These are phyloP conservation scores for Synergus gifuensis DNA, from an alignment of 2,888 invertebrate genomes.

Conservation along the genomic window DNA sequence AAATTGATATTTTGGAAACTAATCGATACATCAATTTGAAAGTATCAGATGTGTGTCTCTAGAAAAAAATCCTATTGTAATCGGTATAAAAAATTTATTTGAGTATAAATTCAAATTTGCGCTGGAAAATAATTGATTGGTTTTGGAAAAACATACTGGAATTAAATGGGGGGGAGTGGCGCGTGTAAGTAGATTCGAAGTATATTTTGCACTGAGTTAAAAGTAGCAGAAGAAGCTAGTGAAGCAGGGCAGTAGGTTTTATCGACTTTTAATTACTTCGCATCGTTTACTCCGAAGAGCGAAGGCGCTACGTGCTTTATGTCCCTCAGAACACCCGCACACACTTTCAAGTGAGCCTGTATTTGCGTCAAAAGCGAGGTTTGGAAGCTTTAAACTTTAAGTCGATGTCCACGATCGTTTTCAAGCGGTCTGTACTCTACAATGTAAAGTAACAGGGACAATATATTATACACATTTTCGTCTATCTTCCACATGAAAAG, in stretches of 20 bases:
- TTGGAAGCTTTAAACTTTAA: slow-evolving; percentile 58
- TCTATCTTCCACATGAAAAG: slow-evolving; percentile 51
- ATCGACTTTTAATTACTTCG: slow-evolving; percentile 76
- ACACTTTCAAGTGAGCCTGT: neutral
- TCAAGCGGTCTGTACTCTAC: slow-evolving; percentile 40
- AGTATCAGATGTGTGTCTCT: neutral
- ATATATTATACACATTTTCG: slow-evolving; percentile 46
- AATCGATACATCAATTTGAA: neutral
- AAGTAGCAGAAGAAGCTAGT: slow-evolving; percentile 43
- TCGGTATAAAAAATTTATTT: neutral
- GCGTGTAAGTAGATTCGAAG: neutral
- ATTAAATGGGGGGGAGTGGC: neutral
- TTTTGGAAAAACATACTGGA: too few species aligned
- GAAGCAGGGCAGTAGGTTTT: slow-evolving; percentile 69
- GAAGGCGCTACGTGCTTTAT: slow-evolving; percentile 44
- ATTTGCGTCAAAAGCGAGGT: slow-evolving; percentile 45
- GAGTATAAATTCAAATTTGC: too few species aligned
- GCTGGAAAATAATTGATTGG: too few species aligned
- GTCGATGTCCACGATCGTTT: slow-evolving; percentile 53
- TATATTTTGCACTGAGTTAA: slow-evolving; percentile 6
- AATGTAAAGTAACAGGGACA: slow-evolving; percentile 45
- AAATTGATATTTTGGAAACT: neutral
- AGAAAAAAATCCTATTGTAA: neutral
- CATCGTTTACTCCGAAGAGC: slow-evolving; percentile 67
- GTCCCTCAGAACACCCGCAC: neutral